Evolutionary conservation across 2,888 invertebrate genomes (phyloP).

Genomic region (Piscicola geometra): DNA sequence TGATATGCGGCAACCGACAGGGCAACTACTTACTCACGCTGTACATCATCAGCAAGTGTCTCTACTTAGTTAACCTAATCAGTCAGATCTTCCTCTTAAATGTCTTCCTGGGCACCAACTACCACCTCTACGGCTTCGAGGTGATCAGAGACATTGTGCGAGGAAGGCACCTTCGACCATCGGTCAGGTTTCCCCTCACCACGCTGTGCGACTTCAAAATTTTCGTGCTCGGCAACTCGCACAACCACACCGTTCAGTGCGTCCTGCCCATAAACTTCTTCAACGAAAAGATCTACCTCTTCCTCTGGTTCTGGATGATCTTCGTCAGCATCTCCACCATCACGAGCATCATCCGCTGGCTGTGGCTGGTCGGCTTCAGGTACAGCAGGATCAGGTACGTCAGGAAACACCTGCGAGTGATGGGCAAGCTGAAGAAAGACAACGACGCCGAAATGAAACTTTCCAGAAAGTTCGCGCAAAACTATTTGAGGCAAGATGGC

Average conservation of each 20-base stretch:
- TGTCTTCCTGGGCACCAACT: constrained; percentile 57
- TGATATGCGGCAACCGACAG: constrained; percentile 54
- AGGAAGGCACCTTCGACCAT: constrained; percentile 52
- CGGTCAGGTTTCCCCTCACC: constrained; percentile 54
- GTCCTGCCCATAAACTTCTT: constrained; percentile 51
- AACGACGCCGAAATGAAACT: constrained; percentile 44
- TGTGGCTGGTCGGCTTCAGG: constrained; percentile 54
- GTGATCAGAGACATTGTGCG: constrained; percentile 57
- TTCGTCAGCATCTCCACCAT: constrained; percentile 56
- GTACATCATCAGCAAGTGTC: constrained; percentile 57
- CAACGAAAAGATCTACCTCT: constrained; percentile 56
- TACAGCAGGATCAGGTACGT: constrained; percentile 55
- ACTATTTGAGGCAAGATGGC: constrained; percentile 45
- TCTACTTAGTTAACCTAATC: constrained; percentile 57
- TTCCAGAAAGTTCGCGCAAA: constrained; percentile 45
- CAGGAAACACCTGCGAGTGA: constrained; percentile 57
- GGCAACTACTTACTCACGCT: constrained; percentile 58
- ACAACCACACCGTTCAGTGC: constrained; percentile 57
- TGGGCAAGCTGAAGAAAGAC: constrained; percentile 48
- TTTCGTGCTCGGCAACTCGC: constrained; percentile 55
- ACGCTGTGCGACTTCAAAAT: constrained; percentile 56
- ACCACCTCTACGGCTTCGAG: constrained; percentile 57
- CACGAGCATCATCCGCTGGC: constrained; percentile 57
- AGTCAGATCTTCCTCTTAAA: constrained; percentile 59
- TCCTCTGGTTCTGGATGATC: constrained; percentile 60